These are phyloP conservation scores for Ormyrus nitidulus DNA, from an alignment of 2,888 invertebrate species.

Conservation along the genomic window DNA sequence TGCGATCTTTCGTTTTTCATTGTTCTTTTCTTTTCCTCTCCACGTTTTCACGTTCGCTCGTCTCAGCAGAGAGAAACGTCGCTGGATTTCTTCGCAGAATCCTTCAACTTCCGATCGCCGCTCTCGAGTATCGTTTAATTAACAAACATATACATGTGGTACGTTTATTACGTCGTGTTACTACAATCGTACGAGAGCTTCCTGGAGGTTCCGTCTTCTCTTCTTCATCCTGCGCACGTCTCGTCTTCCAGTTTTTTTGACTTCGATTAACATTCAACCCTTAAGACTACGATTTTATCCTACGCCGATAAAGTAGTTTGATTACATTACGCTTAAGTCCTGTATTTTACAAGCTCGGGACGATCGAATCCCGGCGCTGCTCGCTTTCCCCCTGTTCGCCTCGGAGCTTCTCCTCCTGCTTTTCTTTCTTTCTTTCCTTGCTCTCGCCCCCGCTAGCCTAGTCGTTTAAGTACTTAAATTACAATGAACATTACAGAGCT, in stretches of 20 bases:
- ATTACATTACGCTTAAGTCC: slow-evolving; percentile 65
- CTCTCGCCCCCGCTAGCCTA: slow-evolving; percentile 29
- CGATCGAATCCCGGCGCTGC: slow-evolving; percentile 21
- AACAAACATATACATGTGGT: slow-evolving; percentile 50
- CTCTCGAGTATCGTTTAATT: slow-evolving; percentile 41
- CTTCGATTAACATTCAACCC: slow-evolving; percentile 56
- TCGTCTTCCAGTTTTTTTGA: slow-evolving; percentile 35
- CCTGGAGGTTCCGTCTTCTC: slow-evolving; percentile 36
- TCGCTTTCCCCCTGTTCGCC: slow-evolving; percentile 6
- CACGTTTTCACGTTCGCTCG: slow-evolving; percentile 9
- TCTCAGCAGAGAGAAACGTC: slow-evolving; percentile 14
- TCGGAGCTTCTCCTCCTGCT: slow-evolving; percentile 53
- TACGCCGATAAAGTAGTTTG: slow-evolving; percentile 58
- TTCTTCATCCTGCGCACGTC: slow-evolving; percentile 26
- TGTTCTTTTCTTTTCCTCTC: slow-evolving; percentile 53
- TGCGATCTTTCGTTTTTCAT: slow-evolving; percentile 61
- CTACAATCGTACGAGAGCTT: slow-evolving; percentile 22
- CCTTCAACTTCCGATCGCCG: background rate
- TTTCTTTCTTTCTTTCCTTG: slow-evolving; percentile 27
- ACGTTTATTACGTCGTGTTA: slow-evolving; percentile 17
- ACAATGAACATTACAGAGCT: slow-evolving; percentile 57
- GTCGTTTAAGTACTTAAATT: slow-evolving; percentile 57
- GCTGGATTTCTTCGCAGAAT: slow-evolving; percentile 26
- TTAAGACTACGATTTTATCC: slow-evolving; percentile 51
- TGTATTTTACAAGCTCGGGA: slow-evolving; percentile 65